A percentile compares a stretch with the other conserved stretches of the same genome.
Conservation (phyloP, 2,888 invertebrate genomes). For the Ormyrus pomaceus region DNA sequence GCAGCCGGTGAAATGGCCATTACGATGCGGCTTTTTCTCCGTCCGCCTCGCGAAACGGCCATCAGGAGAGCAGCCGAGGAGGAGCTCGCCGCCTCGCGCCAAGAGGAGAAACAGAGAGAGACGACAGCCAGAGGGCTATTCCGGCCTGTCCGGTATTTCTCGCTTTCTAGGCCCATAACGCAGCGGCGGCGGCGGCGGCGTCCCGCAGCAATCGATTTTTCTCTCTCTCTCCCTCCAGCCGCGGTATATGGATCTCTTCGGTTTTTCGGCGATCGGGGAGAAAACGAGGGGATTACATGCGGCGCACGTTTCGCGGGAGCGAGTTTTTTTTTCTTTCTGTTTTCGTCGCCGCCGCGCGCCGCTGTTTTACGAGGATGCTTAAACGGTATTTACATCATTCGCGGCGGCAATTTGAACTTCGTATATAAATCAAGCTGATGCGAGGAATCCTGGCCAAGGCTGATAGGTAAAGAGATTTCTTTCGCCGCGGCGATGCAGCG, state of each 20-base stretch:
- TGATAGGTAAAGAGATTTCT: not conserved
- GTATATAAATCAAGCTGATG: conserved; percentile 40
- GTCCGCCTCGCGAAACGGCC: conserved; percentile 12
- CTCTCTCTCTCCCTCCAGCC: not conserved
- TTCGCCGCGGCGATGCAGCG: too few species aligned
- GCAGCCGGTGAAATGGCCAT: conserved; percentile 45
- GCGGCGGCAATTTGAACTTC: conserved; percentile 25
- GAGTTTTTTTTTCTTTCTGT: not conserved
- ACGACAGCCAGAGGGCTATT: conserved; percentile 10
- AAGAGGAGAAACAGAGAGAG: too few species aligned
- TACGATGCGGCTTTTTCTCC: conserved; percentile 42
- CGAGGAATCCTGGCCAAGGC: conserved; percentile 40
- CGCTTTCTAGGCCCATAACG: conserved; percentile 46
- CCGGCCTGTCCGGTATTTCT: conserved; percentile 53
- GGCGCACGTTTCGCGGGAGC: conserved; percentile 19
- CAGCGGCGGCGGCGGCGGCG: not conserved
- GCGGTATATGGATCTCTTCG: not conserved
- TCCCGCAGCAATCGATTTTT: conserved; percentile 19
- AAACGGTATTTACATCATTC: conserved; percentile 46
- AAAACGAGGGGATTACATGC: conserved; percentile 6
- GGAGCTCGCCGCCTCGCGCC: conserved; percentile 20
- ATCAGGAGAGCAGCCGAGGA: not conserved
- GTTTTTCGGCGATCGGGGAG: not conserved
- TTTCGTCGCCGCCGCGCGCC: not conserved
- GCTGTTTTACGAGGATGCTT: conserved; percentile 27